Evolutionary conservation across 2,888 invertebrate species (phyloP).

Genomic region (Drosophila quinaria): DNA sequence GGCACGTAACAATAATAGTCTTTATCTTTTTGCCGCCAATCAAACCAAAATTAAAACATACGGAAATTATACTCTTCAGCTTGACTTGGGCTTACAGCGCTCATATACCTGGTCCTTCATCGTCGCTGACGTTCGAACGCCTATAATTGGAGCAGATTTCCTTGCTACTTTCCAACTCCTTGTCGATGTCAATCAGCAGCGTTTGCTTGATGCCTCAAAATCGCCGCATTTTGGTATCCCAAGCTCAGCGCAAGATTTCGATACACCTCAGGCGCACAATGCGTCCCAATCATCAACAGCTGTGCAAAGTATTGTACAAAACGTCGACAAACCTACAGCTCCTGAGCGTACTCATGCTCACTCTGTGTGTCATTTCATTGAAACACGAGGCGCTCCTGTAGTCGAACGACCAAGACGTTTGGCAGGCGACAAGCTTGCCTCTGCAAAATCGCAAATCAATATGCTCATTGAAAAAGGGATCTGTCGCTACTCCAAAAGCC

Average conservation of each 20-base stretch:
- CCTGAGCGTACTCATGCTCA: background rate
- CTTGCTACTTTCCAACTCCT: background rate
- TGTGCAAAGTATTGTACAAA: background rate
- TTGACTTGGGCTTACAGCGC: background rate
- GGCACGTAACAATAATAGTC: background rate
- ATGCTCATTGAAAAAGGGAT: background rate
- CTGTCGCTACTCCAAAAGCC: background rate
- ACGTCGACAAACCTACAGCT: background rate
- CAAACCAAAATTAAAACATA: background rate
- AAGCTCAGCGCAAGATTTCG: too few relatives aligned
- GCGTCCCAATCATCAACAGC: background rate
- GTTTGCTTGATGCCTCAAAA: background rate
- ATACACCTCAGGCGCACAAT: too few relatives aligned
- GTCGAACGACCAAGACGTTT: too few relatives aligned
- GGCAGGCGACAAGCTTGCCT: too few relatives aligned
- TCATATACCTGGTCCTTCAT: constrained; percentile 1
- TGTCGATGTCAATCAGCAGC: background rate
- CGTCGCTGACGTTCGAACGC: background rate
- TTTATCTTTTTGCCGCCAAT: background rate
- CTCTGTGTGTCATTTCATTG: too few relatives aligned
- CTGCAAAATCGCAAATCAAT: background rate
- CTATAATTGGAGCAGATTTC: background rate
- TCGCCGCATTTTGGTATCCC: background rate
- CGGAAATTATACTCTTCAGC: background rate
- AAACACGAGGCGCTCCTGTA: too few relatives aligned